Percentiles rank a stretch among this genome's conserved stretches.
These are phyloP conservation scores for Pyralis farinalis DNA, from an alignment of 2,888 invertebrate genomes.

Conservation along the genomic window DNA sequence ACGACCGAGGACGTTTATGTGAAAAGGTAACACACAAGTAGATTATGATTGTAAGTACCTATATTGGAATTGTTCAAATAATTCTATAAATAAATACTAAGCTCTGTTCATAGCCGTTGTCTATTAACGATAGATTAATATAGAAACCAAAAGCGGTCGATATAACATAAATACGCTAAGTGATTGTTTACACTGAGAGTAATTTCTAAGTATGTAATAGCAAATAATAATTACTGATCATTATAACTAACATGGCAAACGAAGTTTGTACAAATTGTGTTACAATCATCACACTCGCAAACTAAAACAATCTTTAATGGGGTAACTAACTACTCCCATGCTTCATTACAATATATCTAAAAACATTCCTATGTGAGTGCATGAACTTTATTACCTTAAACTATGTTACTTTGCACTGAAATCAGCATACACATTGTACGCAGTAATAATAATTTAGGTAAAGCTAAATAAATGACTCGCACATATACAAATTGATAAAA, in stretches of 20 bases:
- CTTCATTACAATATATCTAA: too few species aligned
- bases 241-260: conserved; percentile 34
- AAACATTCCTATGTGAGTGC: too few species aligned
- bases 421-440: not conserved
- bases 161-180: too few species aligned
- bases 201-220: too few species aligned
- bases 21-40: conserved; percentile 14
- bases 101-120: too few species aligned
- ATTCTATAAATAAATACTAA: not conserved
- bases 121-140: too few species aligned
- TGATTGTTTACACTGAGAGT: too few species aligned
- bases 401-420: not conserved
- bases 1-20: too few species aligned
- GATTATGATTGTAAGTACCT: conserved; percentile 4
- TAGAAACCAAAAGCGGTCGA: too few species aligned
- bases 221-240: not conserved
- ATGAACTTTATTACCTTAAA: not conserved
- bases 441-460: not conserved
- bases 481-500: not conserved
- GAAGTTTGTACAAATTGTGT: conserved; percentile 25
- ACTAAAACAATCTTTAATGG: too few species aligned
- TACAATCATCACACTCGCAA: too few species aligned
- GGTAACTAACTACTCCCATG: too few species aligned
- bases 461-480: not conserved
- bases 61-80: not conserved